These are phyloP conservation scores for Plodia interpunctella DNA, from an alignment of 1,140 invertebrate species.

Conservation along the genomic window DNA sequence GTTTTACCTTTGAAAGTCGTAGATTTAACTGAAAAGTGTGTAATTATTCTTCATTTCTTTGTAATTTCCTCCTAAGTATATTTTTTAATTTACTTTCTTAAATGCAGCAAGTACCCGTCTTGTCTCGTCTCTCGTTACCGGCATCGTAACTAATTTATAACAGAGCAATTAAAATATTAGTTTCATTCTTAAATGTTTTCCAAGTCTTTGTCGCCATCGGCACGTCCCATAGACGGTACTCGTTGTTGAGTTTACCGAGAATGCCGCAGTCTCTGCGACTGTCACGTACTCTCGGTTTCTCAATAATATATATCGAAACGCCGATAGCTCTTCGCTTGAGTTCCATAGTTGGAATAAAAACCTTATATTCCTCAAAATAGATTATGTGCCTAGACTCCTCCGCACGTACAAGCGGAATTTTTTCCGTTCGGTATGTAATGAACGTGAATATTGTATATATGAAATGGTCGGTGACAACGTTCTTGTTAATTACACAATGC, in stretches of 20 bases:
- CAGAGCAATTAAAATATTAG: background rate
- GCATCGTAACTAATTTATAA: background rate
- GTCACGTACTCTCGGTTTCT: background rate
- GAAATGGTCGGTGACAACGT: background rate
- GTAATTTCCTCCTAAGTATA: too few species aligned
- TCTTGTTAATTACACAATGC: conserved; percentile 4
- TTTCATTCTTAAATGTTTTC: too few species aligned
- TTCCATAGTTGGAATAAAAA: background rate
- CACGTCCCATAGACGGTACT: too few species aligned
- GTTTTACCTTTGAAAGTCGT: too few species aligned
- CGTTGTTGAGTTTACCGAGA: background rate
- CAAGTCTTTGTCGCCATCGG: background rate
- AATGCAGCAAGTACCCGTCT: too few species aligned
- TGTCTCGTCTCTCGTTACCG: too few species aligned
- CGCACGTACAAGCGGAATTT: background rate
- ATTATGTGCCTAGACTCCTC: conserved; percentile 8
- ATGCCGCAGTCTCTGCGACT: background rate
- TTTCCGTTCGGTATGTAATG: background rate
- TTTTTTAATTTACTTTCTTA: too few species aligned
- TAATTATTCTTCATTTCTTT: too few species aligned
- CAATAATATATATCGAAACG: background rate
- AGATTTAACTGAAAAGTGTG: too few species aligned
- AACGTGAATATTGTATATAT: background rate
- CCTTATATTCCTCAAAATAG: background rate
- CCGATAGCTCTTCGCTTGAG: background rate